Evolutionary conservation across 2,797 vertebrate species (phyloP).

Genomic region (Columba guinea): DNA sequence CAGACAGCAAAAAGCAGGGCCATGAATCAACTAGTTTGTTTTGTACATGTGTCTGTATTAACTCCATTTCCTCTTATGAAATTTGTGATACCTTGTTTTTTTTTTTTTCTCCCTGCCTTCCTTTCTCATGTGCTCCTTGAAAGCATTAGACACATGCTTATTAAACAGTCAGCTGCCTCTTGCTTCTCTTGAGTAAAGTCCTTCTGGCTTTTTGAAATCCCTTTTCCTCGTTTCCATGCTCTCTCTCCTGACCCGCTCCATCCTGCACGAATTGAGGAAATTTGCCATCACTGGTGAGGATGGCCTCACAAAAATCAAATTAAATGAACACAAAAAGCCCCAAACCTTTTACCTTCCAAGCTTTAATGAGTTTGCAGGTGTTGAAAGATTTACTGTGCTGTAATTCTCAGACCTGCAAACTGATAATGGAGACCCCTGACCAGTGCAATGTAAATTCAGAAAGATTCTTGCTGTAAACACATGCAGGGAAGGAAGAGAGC

Average conservation of each 20-base stretch:
- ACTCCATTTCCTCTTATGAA: not conserved
- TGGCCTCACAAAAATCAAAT: slow-evolving; percentile 70
- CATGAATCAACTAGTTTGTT: slow-evolving; percentile 37
- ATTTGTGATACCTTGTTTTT: not conserved
- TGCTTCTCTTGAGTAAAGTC: slow-evolving; percentile 31
- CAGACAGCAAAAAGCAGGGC: slow-evolving; percentile 35
- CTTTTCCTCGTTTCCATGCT: slow-evolving; percentile 20
- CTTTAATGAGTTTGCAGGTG: slow-evolving; percentile 78
- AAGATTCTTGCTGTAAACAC: slow-evolving; percentile 70
- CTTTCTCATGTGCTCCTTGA: not conserved
- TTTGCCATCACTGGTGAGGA: slow-evolving; percentile 70
- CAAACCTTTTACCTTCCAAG: slow-evolving; percentile 61
- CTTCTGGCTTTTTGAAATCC: slow-evolving; percentile 51
- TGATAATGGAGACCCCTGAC: slow-evolving; percentile 78
- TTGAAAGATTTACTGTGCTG: slow-evolving; percentile 78
- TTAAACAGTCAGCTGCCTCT: slow-evolving; percentile 45
- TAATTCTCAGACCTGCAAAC: slow-evolving; percentile 78
- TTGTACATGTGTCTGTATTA: not conserved
- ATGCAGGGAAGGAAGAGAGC: slow-evolving; percentile 40
- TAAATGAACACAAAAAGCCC: slow-evolving; percentile 37
- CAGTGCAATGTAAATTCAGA: slow-evolving; percentile 78
- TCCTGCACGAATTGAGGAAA: slow-evolving; percentile 60
- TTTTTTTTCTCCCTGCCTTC: not conserved
- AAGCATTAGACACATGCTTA: slow-evolving; percentile 27
- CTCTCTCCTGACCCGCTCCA: not conserved